phyloP scores from a whole-genome alignment of 1,140 invertebrate genomes.

The Tribolium madens region DNA sequence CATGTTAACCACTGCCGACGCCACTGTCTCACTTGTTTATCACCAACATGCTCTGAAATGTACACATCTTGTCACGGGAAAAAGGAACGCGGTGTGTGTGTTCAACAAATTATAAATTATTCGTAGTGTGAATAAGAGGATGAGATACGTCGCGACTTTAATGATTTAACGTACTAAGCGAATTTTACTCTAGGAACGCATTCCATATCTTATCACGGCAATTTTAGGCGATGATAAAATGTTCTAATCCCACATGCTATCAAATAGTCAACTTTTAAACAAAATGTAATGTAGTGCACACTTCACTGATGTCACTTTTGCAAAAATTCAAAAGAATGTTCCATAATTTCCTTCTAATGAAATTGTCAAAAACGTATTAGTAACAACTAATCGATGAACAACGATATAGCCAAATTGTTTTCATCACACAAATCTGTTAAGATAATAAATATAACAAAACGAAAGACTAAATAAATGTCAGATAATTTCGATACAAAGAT shows the following conservation, averaged over 20 bases:
- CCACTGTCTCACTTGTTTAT: conserved; percentile 17
- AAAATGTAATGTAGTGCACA: too few species aligned
- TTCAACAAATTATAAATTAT: neutral
- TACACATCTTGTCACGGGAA: neutral
- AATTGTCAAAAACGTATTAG: too few species aligned
- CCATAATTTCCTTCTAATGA: too few species aligned
- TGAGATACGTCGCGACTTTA: neutral
- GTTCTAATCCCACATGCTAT: neutral
- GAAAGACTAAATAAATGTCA: too few species aligned
- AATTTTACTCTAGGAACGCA: neutral
- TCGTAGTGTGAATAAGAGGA: neutral
- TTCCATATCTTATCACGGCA: neutral
- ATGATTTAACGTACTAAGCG: neutral
- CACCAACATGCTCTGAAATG: neutral
- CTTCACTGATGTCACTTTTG: too few species aligned
- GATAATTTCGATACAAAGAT: too few species aligned
- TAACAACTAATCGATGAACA: too few species aligned
- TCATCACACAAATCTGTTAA: too few species aligned
- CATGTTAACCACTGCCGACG: conserved; percentile 31
- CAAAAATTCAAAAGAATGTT: too few species aligned
- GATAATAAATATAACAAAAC: too few species aligned
- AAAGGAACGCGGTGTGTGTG: neutral
- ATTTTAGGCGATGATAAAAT: neutral
- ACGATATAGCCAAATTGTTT: too few species aligned
- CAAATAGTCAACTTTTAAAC: neutral